These are phyloP conservation scores for Notolabrus celidotus DNA, from an alignment of 2,797 vertebrate species.

Conservation along the genomic window DNA sequence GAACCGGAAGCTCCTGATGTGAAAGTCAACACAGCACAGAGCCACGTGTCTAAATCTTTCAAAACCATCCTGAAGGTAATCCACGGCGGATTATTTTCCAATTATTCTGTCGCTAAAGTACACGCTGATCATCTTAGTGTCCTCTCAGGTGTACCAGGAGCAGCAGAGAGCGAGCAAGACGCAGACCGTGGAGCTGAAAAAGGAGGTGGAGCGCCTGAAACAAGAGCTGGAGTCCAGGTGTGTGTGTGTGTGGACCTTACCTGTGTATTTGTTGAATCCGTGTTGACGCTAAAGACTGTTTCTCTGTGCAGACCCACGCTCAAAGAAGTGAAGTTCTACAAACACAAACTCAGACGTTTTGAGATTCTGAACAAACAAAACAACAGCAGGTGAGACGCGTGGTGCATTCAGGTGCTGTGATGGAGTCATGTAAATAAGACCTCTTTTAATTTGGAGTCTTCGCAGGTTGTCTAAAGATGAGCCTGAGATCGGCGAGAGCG, in stretches of 20 bases:
- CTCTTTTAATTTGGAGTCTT: neutral
- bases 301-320: slow-evolving; percentile 80
- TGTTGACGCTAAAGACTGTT: neutral
- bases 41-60: slow-evolving; percentile 79
- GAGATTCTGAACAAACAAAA: slow-evolving; percentile 83
- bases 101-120: neutral
- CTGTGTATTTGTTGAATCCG: no score
- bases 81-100: accelerated
- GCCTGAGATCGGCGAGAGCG: slow-evolving; percentile 25
- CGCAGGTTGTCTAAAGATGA: slow-evolving; percentile 49
- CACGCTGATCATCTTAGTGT: neutral
- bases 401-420: neutral
- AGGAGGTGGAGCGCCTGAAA: slow-evolving; percentile 84
- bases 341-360: slow-evolving; percentile 87
- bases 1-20: slow-evolving; percentile 36
- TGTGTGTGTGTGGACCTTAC: neutral
- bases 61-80: slow-evolving; percentile 86
- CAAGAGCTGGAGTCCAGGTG: slow-evolving; percentile 88
- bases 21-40: slow-evolving; percentile 54
- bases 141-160: slow-evolving; percentile 86
- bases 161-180: slow-evolving; percentile 83
- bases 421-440: neutral
- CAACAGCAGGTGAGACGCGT: slow-evolving; percentile 46
- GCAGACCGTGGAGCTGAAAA: slow-evolving; percentile 83
- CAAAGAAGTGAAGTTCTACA: slow-evolving; percentile 88